Evolutionary conservation across 2,888 invertebrate species (phyloP), one percentile per base, ranked within the genome.

Genomic region (Leucophenga montana): DNA sequence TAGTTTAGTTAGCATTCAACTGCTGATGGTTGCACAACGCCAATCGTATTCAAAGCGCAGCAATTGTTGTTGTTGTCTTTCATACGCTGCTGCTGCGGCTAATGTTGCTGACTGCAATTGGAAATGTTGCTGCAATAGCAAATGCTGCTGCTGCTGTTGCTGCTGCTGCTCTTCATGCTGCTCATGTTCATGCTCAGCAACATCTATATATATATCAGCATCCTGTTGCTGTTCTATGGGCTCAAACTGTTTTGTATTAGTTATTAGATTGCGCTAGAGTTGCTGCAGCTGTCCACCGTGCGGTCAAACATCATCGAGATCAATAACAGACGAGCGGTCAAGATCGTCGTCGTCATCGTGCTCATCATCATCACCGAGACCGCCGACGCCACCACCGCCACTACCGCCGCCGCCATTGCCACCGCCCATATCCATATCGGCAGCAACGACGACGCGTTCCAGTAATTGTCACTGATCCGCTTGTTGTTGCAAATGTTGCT

Each of bases 381-480:
- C 62, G 73, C 78, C 82, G 75, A 68, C 74, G n/a, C 53, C 50
- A 39, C 62, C 39, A 39, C 66, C 48, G 16, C 70, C 67, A 39
- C 72, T 71, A 67, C 68, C 70, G 57, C 76, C 77, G 31, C 77
- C 4, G 78, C 61, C 82, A 4, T 4, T 27, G 4, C 27, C 27
- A 27, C 4, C 3, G 2, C 2, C 3, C 27, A 27, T 27, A 27
- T 27, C 27, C 27, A 27, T 4, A 27, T 27, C 27, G 27, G 27
- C 27, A 27, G 27, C 79, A n/a, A 83, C 85, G 78, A 84, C 81
- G 76, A 85, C 85, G 76, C 87, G 85, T 77, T 87, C 86, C 80
- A 81, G 86, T 85, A 87, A 87, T 83, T 89, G 89, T 89, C 89
- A 89, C 89, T 89, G 89, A 84, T 89, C 89, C 77, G 82, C 75